These are phyloP conservation scores for Parasteatoda tepidariorum DNA, from an alignment of 1,140 invertebrate genomes.

Conservation along the genomic window DNA sequence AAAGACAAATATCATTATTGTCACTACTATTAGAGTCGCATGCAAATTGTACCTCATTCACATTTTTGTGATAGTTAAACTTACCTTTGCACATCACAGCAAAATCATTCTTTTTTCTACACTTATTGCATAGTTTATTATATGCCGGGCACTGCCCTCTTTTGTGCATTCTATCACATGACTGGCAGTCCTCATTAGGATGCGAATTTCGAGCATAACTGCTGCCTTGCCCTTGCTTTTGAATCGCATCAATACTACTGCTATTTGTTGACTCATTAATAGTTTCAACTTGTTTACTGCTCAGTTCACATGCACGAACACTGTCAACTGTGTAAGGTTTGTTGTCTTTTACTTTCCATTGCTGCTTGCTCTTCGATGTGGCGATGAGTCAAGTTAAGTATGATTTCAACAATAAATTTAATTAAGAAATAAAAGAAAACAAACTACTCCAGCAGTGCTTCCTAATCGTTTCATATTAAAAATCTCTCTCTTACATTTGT, in stretches of 20 bases:
- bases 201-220: too few relatives aligned
- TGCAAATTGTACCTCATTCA: background rate
- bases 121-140: constrained; percentile 17
- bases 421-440: too few relatives aligned
- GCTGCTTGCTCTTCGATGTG: too few relatives aligned
- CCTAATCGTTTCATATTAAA: too few relatives aligned
- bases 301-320: constrained; percentile 2
- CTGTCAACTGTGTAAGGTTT: background rate
- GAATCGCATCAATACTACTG: background rate
- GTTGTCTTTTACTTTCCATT: too few relatives aligned
- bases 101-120: constrained; percentile 19
- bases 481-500: too few relatives aligned
- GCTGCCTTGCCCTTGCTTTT: too few relatives aligned
- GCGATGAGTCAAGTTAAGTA: too few relatives aligned
- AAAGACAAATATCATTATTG: background rate
- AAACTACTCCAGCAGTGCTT: too few relatives aligned
- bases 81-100: background rate
- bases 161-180: background rate
- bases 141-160: constrained; percentile 11
- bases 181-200: background rate
- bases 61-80: background rate
- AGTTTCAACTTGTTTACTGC: background rate
- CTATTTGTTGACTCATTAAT: background rate
- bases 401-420: too few relatives aligned
- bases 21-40: background rate